Evolutionary conservation across 2,888 invertebrate species (phyloP).

Genomic region (Lacanobia oleracea): DNA sequence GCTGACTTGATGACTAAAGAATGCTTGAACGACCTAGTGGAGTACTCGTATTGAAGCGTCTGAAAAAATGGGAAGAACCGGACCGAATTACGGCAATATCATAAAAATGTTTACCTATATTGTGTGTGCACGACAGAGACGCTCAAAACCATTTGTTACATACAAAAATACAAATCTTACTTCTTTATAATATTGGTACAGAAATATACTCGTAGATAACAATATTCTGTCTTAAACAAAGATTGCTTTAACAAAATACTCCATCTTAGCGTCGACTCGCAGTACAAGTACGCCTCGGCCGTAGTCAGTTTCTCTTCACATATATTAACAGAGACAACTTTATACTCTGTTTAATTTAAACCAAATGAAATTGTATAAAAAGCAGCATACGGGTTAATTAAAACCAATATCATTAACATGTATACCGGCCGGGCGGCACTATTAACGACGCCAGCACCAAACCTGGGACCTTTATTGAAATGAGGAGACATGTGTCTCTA

Average conservation of each 20-base stretch:
- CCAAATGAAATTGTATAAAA: constrained; percentile 62
- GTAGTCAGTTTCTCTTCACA: constrained; percentile 32
- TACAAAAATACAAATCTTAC: too few relatives aligned
- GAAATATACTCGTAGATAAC: too few relatives aligned
- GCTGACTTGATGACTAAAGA: not conserved
- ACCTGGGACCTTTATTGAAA: constrained; percentile 56
- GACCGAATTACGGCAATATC: not conserved
- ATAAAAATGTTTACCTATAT: not conserved
- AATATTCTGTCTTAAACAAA: constrained; percentile 9
- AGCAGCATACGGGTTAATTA: constrained; percentile 65
- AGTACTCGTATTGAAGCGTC: not conserved
- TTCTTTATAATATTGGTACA: too few relatives aligned
- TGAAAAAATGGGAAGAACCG: not conserved
- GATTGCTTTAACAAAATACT: not conserved
- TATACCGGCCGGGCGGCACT: constrained; percentile 47
- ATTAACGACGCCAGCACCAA: constrained; percentile 46
- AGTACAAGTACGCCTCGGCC: not conserved
- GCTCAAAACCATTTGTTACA: too few relatives aligned
- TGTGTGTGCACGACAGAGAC: too few relatives aligned
- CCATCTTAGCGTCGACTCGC: not conserved
- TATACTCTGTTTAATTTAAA: constrained; percentile 62
- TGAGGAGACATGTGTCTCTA: constrained; percentile 54
- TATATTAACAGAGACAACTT: constrained; percentile 51
- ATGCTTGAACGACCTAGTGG: not conserved
- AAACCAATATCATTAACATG: constrained; percentile 68